Percentiles rank a stretch among this genome's conserved stretches.
Conservation (phyloP, 2,888 invertebrate species). For the Hypomecis punctinalis region DNA sequence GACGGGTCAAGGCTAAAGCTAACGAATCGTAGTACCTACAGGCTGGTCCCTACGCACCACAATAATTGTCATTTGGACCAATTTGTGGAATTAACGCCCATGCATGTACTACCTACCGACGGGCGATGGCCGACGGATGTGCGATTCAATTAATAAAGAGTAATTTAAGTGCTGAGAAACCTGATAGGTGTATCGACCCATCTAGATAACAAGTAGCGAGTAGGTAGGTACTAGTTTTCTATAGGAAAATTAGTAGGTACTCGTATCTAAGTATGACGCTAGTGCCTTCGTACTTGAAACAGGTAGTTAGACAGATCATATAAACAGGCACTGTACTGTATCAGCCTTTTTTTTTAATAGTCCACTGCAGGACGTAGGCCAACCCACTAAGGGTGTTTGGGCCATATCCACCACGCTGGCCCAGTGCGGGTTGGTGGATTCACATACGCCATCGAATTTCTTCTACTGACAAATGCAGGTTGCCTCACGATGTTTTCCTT, state of each 20-base stretch:
- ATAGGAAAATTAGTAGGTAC: not conserved
- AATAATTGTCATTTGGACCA: slow-evolving; percentile 69
- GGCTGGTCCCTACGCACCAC: slow-evolving; percentile 46
- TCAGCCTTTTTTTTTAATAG: no score
- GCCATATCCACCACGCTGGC: no score
- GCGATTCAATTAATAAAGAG: slow-evolving; percentile 27
- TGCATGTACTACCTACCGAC: slow-evolving; percentile 20
- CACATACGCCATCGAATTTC: no score
- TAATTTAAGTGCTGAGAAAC: slow-evolving; percentile 19
- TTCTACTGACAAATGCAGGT: no score
- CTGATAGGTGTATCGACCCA: slow-evolving; percentile 1
- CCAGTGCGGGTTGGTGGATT: no score
- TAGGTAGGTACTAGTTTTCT: not conserved
- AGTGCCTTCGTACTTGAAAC: not conserved
- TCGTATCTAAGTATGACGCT: no score
- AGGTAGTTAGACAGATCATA: not conserved
- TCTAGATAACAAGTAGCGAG: not conserved
- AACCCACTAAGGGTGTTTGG: no score
- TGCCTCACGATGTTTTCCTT: no score
- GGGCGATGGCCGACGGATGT: slow-evolving; percentile 11
- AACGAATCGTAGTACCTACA: slow-evolving; percentile 36
- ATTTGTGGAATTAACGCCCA: slow-evolving; percentile 70
- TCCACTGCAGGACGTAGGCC: no score
- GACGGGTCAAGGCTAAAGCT: slow-evolving; percentile 70
- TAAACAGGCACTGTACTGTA: no score